These are phyloP conservation scores for Zygothrica quintamaculata DNA, from an alignment of 2,888 invertebrate species.

Conservation along the genomic window DNA sequence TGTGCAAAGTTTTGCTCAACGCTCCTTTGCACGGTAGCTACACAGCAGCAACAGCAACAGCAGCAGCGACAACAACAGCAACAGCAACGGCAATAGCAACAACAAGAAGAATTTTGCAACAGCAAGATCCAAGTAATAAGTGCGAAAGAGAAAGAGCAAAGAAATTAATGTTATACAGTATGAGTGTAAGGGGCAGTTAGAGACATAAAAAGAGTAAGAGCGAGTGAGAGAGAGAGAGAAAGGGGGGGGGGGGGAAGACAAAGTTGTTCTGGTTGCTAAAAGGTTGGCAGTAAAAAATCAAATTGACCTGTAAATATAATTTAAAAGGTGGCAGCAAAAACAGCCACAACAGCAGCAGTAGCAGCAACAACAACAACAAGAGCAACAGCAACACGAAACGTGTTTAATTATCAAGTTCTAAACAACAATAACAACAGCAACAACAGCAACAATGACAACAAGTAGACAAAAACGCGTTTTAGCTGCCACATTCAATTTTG, in stretches of 20 bases:
- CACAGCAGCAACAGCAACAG: conserved; percentile 42
- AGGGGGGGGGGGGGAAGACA: conserved; percentile 4
- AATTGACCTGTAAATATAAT: conserved; percentile 79
- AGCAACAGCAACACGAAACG: conserved; percentile 49
- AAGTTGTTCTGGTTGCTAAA: conserved; percentile 53
- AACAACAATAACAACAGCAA: conserved; percentile 61
- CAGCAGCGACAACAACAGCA: conserved; percentile 42
- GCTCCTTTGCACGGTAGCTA: conserved; percentile 38
- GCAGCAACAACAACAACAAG: conserved; percentile 23
- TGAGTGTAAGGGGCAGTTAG: background rate
- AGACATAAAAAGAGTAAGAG: too few species aligned
- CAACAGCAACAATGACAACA: conserved; percentile 15
- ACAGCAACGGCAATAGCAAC: conserved; percentile 31
- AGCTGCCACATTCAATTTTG: conserved; percentile 55
- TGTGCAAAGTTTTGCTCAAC: conserved; percentile 73
- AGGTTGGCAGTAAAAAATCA: conserved; percentile 69
- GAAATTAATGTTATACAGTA: too few species aligned
- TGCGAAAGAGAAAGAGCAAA: conserved; percentile 2
- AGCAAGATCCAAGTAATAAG: too few species aligned
- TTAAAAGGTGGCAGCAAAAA: conserved; percentile 66
- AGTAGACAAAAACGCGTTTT: conserved; percentile 32
- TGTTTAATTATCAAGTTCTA: conserved; percentile 78
- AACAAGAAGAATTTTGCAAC: conserved; percentile 16
- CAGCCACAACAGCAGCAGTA: conserved; percentile 40
- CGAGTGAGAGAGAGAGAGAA: conserved; percentile 9